Percentiles rank a stretch among this genome's conserved stretches.
Evolutionary conservation across 2,113 vertebrate species (phyloP).

Genomic region (Tyrannus savana): DNA sequence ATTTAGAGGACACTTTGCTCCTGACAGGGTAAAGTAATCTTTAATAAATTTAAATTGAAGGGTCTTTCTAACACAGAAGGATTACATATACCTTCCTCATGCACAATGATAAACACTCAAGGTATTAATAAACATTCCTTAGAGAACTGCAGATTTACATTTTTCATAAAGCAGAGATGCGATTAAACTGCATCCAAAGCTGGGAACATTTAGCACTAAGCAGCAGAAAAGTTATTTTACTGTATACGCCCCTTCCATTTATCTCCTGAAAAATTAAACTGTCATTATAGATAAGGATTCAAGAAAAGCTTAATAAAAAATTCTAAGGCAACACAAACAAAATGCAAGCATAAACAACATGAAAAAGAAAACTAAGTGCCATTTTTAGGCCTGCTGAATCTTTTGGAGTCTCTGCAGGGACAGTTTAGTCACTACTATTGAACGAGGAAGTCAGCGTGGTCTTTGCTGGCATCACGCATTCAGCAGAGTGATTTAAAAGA

Average conservation of each 20-base stretch:
- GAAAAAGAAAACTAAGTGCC: background rate
- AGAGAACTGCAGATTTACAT: background rate
- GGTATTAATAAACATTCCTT: slow-evolving; percentile 15
- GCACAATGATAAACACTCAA: background rate
- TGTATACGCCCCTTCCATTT: background rate
- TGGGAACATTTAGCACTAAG: background rate
- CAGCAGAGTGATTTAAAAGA: background rate
- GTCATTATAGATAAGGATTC: background rate
- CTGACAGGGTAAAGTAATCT: slow-evolving; percentile 55
- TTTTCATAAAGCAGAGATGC: background rate
- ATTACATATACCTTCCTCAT: slow-evolving; percentile 20
- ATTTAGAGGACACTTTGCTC: slow-evolving; percentile 53
- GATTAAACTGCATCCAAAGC: background rate
- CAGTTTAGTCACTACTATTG: background rate
- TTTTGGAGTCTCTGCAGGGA: background rate
- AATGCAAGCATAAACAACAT: background rate
- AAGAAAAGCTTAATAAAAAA: background rate
- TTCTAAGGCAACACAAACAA: background rate
- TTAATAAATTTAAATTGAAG: slow-evolving; percentile 54
- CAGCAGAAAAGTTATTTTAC: background rate
- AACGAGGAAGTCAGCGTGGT: background rate
- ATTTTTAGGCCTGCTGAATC: background rate
- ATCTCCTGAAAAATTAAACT: background rate
- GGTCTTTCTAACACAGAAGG: slow-evolving; percentile 16
- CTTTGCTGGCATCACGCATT: background rate